These are phyloP conservation scores for Meghimatium bilineatum DNA, from an alignment of 2,888 invertebrate species.

Conservation along the genomic window DNA sequence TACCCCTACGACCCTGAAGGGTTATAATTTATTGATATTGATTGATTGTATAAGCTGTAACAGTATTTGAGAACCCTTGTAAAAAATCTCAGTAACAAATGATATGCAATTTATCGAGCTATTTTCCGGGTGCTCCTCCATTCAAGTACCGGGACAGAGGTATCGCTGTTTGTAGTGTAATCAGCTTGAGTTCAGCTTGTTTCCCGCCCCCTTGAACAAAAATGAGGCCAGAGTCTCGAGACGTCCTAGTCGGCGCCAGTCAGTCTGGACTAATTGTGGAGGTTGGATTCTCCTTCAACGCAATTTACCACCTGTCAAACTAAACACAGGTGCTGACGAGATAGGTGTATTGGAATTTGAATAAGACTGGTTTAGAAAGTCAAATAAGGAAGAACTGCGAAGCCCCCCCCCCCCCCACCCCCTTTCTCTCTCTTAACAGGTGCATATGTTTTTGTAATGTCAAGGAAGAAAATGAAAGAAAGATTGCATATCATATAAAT, in stretches of 20 bases:
- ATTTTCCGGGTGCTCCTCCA: neutral
- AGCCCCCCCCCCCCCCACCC: neutral
- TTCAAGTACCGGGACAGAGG: neutral
- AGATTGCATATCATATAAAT: too few species aligned
- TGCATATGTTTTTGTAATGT: neutral
- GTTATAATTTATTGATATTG: too few species aligned
- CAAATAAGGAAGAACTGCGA: neutral
- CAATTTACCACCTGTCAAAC: conserved; percentile 44
- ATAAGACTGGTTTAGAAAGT: neutral
- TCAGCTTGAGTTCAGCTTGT: neutral
- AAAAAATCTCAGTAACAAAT: neutral
- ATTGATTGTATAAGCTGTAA: too few species aligned
- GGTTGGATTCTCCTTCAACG: conserved; percentile 22
- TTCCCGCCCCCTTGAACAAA: neutral
- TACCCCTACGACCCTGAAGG: too few species aligned
- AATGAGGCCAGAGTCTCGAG: conserved; percentile 49
- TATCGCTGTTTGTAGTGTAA: neutral
- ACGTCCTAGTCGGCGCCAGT: conserved; percentile 74
- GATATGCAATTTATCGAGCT: neutral
- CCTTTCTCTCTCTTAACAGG: too few species aligned
- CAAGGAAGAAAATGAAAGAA: neutral
- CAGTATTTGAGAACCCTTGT: neutral
- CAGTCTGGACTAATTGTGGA: conserved; percentile 57
- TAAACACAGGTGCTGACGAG: conserved; percentile 24
- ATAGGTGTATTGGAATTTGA: neutral